Percentiles rank a stretch among this genome's conserved stretches.
These are phyloP conservation scores for Momotus momota DNA, from an alignment of 2,797 vertebrate genomes.

Conservation along the genomic window DNA sequence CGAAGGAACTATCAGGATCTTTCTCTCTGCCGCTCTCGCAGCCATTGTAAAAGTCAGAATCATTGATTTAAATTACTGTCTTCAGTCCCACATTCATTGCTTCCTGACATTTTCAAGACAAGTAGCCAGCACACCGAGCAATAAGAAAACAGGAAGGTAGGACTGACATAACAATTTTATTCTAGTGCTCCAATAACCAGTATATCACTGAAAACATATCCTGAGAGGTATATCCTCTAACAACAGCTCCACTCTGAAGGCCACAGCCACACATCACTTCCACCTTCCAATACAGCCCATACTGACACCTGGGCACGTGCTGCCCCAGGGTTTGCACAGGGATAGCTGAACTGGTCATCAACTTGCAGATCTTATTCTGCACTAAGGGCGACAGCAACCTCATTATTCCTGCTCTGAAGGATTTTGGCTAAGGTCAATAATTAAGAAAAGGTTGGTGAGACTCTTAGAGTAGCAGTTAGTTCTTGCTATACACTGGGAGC, in stretches of 20 bases:
- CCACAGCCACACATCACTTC: not conserved
- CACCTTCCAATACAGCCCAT: not conserved
- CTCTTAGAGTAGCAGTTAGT: not conserved
- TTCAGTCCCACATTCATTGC: not conserved
- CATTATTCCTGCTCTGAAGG: not conserved
- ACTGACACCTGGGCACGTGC: not conserved
- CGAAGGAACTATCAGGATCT: not conserved
- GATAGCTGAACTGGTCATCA: not conserved
- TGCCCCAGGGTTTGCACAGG: not conserved
- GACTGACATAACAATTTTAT: not conserved
- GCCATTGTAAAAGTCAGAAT: not conserved
- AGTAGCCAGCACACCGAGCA: not conserved
- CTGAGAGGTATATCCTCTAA: not conserved
- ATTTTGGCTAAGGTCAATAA: not conserved
- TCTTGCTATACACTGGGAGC: not conserved
- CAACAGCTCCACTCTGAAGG: not conserved
- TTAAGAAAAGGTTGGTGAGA: not conserved
- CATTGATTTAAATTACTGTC: not conserved
- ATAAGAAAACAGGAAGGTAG: not conserved
- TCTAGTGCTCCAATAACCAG: not conserved
- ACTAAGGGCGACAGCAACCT: accelerated
- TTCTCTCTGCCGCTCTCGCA: not conserved
- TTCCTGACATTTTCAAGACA: not conserved
- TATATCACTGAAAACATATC: not conserved
- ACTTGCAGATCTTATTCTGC: not conserved